Percentiles rank a stretch among this genome's conserved stretches.
phyloP scores from a whole-genome alignment of 2,888 invertebrate species.

The Drosophila nigricruria region DNA sequence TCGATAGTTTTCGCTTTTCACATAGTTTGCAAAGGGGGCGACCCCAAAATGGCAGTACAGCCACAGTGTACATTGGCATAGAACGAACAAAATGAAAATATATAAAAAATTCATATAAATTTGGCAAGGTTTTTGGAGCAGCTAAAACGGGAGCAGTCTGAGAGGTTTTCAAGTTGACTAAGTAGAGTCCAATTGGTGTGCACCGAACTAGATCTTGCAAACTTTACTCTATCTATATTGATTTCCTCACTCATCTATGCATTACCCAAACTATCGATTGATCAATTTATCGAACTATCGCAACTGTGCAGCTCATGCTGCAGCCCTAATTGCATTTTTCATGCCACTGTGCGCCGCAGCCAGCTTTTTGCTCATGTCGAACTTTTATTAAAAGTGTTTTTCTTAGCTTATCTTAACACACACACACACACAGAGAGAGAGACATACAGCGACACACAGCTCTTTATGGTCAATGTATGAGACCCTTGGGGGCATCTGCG shows the following conservation, averaged over 20 bases:
- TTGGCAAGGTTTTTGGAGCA: background rate
- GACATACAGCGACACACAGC: background rate
- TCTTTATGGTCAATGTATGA: constrained; percentile 45
- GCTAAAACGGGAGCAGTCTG: background rate
- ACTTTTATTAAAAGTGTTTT: constrained; percentile 68
- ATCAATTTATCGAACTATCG: background rate
- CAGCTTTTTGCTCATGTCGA: constrained; percentile 43
- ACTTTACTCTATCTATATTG: no score
- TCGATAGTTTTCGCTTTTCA: constrained; percentile 66
- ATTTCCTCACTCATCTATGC: background rate
- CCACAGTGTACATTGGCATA: constrained; percentile 33
- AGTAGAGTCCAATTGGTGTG: no score
- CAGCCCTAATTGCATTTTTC: constrained; percentile 1
- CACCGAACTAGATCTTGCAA: no score
- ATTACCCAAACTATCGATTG: background rate
- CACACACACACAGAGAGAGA: constrained; percentile 10
- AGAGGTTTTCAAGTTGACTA: background rate
- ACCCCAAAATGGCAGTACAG: constrained; percentile 16
- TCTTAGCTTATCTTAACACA: constrained; percentile 49
- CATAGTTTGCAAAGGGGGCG: constrained; percentile 47
- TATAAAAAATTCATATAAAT: background rate
- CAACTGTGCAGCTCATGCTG: background rate
- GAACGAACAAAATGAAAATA: background rate
- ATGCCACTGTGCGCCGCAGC: constrained; percentile 36
- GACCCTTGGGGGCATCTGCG: constrained; percentile 48